Evolutionary conservation across 2,113 vertebrate species (phyloP).

Genomic region (Proterorhinus semilunaris): DNA sequence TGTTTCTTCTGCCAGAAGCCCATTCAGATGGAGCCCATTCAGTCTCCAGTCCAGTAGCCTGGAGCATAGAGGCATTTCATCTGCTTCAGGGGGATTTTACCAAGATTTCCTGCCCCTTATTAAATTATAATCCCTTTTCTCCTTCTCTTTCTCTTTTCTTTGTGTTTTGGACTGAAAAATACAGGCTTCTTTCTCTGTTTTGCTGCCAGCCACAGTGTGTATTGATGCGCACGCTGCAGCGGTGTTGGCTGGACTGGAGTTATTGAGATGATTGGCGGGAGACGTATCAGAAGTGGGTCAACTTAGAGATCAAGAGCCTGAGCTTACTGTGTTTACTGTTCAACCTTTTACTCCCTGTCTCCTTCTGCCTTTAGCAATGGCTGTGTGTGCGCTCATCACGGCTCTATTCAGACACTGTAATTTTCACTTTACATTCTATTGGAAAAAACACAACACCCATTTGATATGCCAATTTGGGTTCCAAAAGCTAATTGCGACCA

Average conservation of each 20-base stretch:
- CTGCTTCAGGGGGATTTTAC: conserved; percentile 73
- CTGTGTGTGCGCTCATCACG: conserved; percentile 39
- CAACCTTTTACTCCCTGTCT: conserved; percentile 42
- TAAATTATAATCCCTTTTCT: conserved; percentile 78
- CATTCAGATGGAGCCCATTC: conserved; percentile 58
- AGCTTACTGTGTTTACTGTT: conserved; percentile 34
- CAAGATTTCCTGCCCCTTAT: conserved; percentile 80
- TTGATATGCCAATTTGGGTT: background rate
- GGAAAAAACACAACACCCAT: background rate
- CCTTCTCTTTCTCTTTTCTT: conserved; percentile 47
- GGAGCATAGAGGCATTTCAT: conserved; percentile 68
- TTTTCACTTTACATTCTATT: conserved; percentile 16
- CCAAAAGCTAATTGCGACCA: background rate
- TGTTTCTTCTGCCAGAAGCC: conserved; percentile 45
- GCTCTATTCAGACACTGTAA: conserved; percentile 14
- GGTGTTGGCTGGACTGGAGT: conserved; percentile 31
- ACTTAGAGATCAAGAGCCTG: conserved; percentile 49
- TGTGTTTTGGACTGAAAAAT: conserved; percentile 50
- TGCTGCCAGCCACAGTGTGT: conserved; percentile 55
- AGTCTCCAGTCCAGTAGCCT: conserved; percentile 53
- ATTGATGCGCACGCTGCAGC: conserved; percentile 43
- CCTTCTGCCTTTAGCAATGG: conserved; percentile 39
- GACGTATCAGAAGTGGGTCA: conserved; percentile 64
- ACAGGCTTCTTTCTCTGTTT: conserved; percentile 53
- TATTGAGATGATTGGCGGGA: conserved; percentile 49